phyloP scores from a whole-genome alignment of 2,888 invertebrate species.

The Nomada hirtipes region DNA sequence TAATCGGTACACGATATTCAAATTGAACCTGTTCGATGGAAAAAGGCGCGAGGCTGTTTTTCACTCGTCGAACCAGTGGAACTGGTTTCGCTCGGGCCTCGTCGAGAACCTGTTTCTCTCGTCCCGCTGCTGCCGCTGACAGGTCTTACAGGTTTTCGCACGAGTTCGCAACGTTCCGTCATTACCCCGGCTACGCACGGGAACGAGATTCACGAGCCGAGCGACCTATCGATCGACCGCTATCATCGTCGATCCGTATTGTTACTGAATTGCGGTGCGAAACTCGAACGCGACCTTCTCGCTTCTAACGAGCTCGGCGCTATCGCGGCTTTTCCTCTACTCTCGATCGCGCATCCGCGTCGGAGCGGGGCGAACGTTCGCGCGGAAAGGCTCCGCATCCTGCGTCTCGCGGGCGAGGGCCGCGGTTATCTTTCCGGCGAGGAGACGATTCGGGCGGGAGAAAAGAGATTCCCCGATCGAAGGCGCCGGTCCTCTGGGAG shows the following conservation, averaged over 20 bases:
- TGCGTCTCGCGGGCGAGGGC: no score
- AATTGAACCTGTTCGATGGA: conserved; percentile 58
- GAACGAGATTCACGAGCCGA: conserved; percentile 28
- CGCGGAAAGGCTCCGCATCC: no score
- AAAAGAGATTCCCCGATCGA: conserved; percentile 42
- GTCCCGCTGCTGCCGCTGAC: conserved; percentile 46
- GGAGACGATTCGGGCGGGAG: conserved; percentile 1
- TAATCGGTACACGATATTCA: conserved; percentile 62
- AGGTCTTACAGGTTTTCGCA: conserved; percentile 65
- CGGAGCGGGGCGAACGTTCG: no score
- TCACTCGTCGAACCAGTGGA: conserved; percentile 69
- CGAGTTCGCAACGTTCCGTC: conserved; percentile 64
- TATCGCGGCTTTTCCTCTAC: no score
- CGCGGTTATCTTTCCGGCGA: neutral
- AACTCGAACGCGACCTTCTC: neutral
- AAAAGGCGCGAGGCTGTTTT: conserved; percentile 62
- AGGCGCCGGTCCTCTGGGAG: conserved; percentile 55
- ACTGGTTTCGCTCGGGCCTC: conserved; percentile 60
- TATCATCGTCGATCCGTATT: neutral
- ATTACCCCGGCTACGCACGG: conserved; percentile 42
- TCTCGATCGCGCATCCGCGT: no score
- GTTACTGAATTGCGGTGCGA: neutral
- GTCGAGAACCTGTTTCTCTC: conserved; percentile 59
- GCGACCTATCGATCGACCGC: conserved; percentile 24
- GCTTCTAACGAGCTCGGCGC: no score